Evolutionary conservation across 1,140 invertebrate genomes (phyloP).

Genomic region (Drosophila chauvacae): DNA sequence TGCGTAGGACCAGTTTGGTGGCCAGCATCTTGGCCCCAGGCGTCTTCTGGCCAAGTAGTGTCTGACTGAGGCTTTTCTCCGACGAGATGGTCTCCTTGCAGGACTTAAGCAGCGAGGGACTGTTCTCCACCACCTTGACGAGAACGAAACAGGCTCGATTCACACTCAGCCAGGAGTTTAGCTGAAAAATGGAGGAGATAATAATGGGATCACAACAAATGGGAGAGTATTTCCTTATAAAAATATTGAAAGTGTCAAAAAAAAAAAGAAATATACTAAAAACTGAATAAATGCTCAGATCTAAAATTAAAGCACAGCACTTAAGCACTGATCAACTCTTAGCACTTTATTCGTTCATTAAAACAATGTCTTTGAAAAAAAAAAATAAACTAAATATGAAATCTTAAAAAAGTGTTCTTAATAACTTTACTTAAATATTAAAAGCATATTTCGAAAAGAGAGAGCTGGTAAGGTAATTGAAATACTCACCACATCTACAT

Average conservation of each 20-base stretch:
- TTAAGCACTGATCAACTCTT: constrained; percentile 3
- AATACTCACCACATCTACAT: constrained; percentile 59
- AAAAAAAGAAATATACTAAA: no score
- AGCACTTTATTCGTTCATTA: constrained; percentile 5
- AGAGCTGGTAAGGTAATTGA: background rate
- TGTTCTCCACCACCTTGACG: constrained; percentile 86
- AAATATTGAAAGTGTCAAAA: background rate
- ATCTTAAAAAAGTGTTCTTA: background rate
- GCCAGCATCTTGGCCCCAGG: constrained; percentile 86
- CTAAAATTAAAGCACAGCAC: background rate
- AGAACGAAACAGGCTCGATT: constrained; percentile 88
- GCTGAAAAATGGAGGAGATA: constrained; percentile 54
- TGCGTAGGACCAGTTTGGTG: constrained; percentile 79
- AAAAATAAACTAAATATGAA: background rate
- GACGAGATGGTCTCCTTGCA: constrained; percentile 17
- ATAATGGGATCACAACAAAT: background rate
- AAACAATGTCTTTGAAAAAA: background rate
- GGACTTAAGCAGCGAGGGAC: constrained; percentile 31
- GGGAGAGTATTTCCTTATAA: background rate
- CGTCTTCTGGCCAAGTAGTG: constrained; percentile 82
- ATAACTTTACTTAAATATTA: background rate
- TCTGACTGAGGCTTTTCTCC: constrained; percentile 52
- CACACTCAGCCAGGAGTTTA: constrained; percentile 86
- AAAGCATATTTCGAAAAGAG: background rate
- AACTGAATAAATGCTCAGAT: constrained; percentile 5